These are phyloP conservation scores for Venturia canescens DNA, from an alignment of 1,140 invertebrate species.

Conservation along the genomic window DNA sequence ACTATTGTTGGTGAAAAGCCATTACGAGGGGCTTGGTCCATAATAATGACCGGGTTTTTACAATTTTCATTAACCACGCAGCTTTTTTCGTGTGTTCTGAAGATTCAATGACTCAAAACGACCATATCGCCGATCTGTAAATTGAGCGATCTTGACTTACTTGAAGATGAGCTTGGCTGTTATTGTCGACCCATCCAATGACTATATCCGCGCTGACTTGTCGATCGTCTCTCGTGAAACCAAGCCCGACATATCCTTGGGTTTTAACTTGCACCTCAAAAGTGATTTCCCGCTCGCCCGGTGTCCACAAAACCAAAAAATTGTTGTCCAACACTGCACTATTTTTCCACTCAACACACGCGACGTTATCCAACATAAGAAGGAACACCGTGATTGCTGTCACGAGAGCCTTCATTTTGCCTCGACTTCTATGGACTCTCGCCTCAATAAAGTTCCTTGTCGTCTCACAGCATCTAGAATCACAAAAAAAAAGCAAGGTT, in stretches of 20 bases:
- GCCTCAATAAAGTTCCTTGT: constrained; percentile 33
- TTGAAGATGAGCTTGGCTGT: constrained; percentile 84
- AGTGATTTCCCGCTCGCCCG: constrained; percentile 81
- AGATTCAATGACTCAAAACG: neutral
- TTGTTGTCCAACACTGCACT: constrained; percentile 75
- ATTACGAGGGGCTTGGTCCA: neutral
- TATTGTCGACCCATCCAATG: constrained; percentile 84
- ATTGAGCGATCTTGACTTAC: constrained; percentile 71
- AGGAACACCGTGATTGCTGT: constrained; percentile 64
- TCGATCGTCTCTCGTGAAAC: constrained; percentile 86
- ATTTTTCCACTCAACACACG: constrained; percentile 74
- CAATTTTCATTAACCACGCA: too few species aligned
- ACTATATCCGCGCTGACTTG: constrained; percentile 84
- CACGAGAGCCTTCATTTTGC: constrained; percentile 70
- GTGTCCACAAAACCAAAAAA: constrained; percentile 77
- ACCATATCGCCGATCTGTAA: neutral
- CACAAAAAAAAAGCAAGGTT: constrained; percentile 46
- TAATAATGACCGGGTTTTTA: too few species aligned
- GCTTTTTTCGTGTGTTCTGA: neutral
- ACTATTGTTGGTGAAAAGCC: neutral
- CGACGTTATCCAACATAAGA: constrained; percentile 56
- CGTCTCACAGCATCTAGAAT: constrained; percentile 72
- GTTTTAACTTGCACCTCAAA: constrained; percentile 89
- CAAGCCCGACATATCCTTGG: constrained; percentile 88
- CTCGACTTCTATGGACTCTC: constrained; percentile 21